Evolutionary conservation across 2,113 vertebrate species (phyloP).

Genomic region (Rynchops niger): DNA sequence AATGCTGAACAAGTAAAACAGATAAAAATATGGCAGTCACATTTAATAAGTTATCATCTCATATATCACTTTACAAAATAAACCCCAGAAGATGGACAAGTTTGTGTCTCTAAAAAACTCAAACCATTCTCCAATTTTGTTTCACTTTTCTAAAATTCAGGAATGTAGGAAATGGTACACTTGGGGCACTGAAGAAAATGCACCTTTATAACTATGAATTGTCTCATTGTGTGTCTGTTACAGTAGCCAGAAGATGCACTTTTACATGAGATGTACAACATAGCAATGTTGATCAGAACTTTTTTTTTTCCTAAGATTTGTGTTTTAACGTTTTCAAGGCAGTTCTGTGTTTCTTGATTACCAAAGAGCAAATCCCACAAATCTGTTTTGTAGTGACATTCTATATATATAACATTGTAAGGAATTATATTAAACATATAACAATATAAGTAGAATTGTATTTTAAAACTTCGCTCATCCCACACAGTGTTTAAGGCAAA

Average conservation of each 20-base stretch:
- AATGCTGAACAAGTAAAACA: not conserved
- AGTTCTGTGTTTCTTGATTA: not conserved
- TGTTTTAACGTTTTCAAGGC: not conserved
- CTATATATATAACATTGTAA: not conserved
- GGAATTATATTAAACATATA: not conserved
- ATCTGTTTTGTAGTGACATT: not conserved
- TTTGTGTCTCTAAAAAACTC: not conserved
- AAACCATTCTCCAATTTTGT: not conserved
- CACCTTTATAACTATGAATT: not conserved
- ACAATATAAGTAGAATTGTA: not conserved
- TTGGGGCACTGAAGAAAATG: not conserved
- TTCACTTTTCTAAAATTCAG: not conserved
- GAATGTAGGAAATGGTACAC: not conserved
- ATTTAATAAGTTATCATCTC: not conserved
- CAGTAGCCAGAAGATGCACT: not conserved
- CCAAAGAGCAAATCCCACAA: not conserved
- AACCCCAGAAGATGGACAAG: not conserved
- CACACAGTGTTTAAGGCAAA: not conserved
- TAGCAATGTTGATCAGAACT: not conserved
- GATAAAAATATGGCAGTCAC: not conserved
- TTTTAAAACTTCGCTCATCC: not conserved
- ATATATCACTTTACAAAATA: not conserved
- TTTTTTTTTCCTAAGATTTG: not conserved
- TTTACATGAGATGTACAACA: not conserved
- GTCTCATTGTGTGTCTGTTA: not conserved